These are phyloP conservation scores for Rhaphigaster nebulosa DNA, from an alignment of 2,888 invertebrate species.

Conservation along the genomic window DNA sequence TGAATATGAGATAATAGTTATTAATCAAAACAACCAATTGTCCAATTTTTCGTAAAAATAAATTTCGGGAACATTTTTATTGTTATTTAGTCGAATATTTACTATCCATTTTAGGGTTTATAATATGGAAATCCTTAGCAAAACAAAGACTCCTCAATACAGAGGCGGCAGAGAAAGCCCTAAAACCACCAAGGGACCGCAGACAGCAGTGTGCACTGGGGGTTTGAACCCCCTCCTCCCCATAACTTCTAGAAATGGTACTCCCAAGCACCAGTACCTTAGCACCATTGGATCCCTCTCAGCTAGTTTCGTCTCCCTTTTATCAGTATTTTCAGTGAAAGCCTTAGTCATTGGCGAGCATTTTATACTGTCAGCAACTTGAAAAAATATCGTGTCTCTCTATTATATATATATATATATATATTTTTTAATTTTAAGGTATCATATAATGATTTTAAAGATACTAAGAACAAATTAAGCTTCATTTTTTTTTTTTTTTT, in stretches of 20 bases:
- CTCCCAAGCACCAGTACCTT: background rate
- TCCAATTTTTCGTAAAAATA: no score
- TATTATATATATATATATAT: no score
- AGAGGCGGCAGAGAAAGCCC: background rate
- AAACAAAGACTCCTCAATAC: background rate
- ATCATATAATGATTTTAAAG: no score
- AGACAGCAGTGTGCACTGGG: conserved; percentile 16
- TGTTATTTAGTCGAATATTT: no score
- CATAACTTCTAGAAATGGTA: conserved; percentile 19
- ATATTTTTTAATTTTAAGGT: no score
- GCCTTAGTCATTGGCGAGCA: background rate
- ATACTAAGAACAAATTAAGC: no score
- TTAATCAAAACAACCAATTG: no score
- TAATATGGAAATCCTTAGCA: background rate
- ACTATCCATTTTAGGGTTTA: background rate
- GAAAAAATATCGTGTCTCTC: background rate
- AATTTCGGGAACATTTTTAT: no score
- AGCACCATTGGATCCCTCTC: background rate
- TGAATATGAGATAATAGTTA: no score
- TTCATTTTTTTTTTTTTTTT: no score
- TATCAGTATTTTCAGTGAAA: background rate
- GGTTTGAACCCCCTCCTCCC: background rate
- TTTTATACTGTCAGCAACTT: background rate
- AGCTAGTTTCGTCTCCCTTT: background rate
- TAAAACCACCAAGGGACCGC: conserved; percentile 7